Conservation (phyloP, 2,888 invertebrate genomes). For the Electrophaes corylata region DNA sequence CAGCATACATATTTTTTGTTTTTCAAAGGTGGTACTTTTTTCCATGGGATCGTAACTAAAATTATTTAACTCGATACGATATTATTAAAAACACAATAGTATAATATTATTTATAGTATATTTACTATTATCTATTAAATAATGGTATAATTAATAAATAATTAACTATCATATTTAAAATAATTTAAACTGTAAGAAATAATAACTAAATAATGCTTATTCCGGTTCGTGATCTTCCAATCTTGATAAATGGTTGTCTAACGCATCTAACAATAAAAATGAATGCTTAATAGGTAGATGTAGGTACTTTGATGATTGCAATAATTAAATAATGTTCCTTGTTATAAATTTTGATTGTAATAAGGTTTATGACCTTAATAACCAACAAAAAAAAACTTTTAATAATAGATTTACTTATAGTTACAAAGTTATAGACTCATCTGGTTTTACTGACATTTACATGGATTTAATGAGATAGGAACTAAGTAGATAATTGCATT, state of each 20-base stretch:
- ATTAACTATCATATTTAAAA: neutral
- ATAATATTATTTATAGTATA: too few species aligned
- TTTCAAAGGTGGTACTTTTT: too few species aligned
- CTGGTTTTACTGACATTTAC: conserved; percentile 9
- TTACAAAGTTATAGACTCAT: neutral
- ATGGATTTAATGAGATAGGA: neutral
- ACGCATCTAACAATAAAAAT: neutral
- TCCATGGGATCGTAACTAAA: too few species aligned
- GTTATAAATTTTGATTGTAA: too few species aligned
- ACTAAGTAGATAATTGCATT: neutral
- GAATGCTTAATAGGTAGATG: neutral
- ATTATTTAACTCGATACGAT: too few species aligned
- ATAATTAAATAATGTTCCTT: neutral
- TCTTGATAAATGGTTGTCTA: conserved; percentile 19
- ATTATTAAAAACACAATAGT: too few species aligned
- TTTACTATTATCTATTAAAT: too few species aligned
- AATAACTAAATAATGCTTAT: neutral
- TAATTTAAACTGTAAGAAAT: neutral
- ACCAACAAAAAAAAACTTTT: neutral
- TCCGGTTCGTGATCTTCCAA: conserved; percentile 4
- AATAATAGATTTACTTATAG: neutral
- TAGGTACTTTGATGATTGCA: neutral
- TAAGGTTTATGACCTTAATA: too few species aligned
- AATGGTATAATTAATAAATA: neutral
- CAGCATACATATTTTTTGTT: too few species aligned